phyloP scores from a whole-genome alignment of 2,113 vertebrate genomes.

The Poecilia latipinna region DNA sequence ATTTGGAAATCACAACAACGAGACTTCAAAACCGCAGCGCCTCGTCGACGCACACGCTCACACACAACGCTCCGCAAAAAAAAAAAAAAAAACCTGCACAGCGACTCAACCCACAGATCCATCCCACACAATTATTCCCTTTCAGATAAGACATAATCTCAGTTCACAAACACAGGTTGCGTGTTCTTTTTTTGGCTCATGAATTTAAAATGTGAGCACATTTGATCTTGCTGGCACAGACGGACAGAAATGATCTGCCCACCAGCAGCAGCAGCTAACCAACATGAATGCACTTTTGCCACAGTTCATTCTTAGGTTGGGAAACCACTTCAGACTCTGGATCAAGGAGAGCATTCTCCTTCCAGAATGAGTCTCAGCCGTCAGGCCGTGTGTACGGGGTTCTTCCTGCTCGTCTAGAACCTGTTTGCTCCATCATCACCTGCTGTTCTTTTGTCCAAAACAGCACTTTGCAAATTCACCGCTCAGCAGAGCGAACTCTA shows the following conservation, averaged over 20 bases:
- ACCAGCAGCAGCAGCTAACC: not conserved
- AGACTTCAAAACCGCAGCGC: slow-evolving; percentile 48
- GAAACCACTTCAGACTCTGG: not conserved
- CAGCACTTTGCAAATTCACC: not conserved
- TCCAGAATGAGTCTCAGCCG: not conserved
- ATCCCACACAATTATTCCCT: slow-evolving; percentile 38
- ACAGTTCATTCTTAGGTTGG: not conserved
- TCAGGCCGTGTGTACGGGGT: too few relatives aligned
- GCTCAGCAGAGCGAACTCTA: too few relatives aligned
- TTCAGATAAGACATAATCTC: slow-evolving; percentile 32
- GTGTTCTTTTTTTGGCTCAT: not conserved
- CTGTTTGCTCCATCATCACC: too few relatives aligned
- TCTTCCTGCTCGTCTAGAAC: too few relatives aligned
- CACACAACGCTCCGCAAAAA: not conserved
- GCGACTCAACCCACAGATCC: slow-evolving; percentile 27
- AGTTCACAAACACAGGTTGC: slow-evolving; percentile 25
- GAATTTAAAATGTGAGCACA: not conserved
- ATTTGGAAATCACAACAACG: slow-evolving; percentile 52
- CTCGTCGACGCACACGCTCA: too few relatives aligned
- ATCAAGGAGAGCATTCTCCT: not conserved
- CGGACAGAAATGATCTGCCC: not conserved
- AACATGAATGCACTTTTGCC: not conserved
- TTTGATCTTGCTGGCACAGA: slow-evolving; percentile 9
- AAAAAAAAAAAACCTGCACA: not conserved
- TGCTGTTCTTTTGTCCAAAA: not conserved